Evolutionary conservation across 2,888 invertebrate genomes (phyloP).

Genomic region (Molanna angustata): DNA sequence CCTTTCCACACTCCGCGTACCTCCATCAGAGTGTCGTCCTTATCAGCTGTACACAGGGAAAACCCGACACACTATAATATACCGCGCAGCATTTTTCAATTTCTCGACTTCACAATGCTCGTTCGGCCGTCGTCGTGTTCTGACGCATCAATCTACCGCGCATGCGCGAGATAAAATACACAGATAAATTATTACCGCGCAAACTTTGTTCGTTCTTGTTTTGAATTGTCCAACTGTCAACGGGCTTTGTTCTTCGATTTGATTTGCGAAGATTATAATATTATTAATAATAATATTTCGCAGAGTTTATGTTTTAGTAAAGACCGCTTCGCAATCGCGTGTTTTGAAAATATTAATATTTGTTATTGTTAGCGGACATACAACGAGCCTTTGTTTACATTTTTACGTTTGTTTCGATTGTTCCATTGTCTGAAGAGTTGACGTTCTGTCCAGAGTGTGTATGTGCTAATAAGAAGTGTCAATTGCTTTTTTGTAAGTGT

Average conservation of each 20-base stretch:
- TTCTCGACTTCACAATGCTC: slow-evolving; percentile 8
- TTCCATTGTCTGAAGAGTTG: too few relatives aligned
- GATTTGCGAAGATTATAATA: too few relatives aligned
- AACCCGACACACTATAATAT: slow-evolving; percentile 16
- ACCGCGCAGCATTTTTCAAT: slow-evolving; percentile 3
- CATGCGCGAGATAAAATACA: neutral
- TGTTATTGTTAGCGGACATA: too few relatives aligned
- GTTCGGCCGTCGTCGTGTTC: slow-evolving; percentile 2
- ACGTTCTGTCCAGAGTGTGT: too few relatives aligned
- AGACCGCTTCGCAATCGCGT: too few relatives aligned
- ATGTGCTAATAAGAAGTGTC: too few relatives aligned
- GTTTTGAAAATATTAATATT: too few relatives aligned
- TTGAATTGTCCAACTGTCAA: neutral
- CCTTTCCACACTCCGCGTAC: slow-evolving; percentile 1
- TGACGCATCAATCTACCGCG: neutral
- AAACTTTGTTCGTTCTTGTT: neutral
- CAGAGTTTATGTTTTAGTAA: too few relatives aligned
- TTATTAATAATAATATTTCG: too few relatives aligned
- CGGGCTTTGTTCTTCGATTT: neutral
- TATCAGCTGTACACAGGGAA: slow-evolving; percentile 25
- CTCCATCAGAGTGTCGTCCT: slow-evolving; percentile 16
- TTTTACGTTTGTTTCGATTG: too few relatives aligned
- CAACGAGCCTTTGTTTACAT: too few relatives aligned
- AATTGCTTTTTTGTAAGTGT: too few relatives aligned
- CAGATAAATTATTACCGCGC: neutral